Conservation (phyloP, 1,140 invertebrate genomes). For the Temnothorax nylanderi region DNA sequence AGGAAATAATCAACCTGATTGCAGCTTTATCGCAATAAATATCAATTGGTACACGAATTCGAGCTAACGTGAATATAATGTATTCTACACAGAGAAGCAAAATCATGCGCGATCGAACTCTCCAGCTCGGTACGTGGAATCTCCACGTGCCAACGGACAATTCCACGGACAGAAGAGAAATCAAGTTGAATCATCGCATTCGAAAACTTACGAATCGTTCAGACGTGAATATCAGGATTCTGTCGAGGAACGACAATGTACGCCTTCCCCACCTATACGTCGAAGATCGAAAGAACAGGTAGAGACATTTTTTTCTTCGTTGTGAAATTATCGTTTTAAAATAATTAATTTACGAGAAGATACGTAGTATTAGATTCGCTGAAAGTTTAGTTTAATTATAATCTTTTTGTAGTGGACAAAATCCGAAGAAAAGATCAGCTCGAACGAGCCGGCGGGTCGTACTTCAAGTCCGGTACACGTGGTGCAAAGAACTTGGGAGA, state of each 20-base stretch:
- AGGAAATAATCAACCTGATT: not conserved
- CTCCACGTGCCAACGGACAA: constrained; percentile 72
- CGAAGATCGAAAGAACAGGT: constrained; percentile 72
- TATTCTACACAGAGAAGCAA: constrained; percentile 71
- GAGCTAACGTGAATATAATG: not conserved
- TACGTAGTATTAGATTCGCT: not conserved
- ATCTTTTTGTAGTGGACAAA: constrained; percentile 64
- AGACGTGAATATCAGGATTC: constrained; percentile 75
- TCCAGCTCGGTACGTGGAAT: constrained; percentile 72
- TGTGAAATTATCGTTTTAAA: not conserved
- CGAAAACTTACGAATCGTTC: constrained; percentile 74
- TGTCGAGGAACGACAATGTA: constrained; percentile 77
- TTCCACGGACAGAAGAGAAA: constrained; percentile 68
- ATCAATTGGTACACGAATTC: not conserved
- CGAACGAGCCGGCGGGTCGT: constrained; percentile 63
- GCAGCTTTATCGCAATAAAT: not conserved
- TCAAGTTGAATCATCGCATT: constrained; percentile 76
- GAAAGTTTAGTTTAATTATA: too few relatives aligned
- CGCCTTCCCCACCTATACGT: constrained; percentile 84
- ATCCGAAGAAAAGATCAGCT: constrained; percentile 69
- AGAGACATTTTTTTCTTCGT: not conserved
- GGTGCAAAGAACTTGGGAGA: constrained; percentile 82
- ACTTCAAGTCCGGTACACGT: constrained; percentile 76
- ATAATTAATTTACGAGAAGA: not conserved
- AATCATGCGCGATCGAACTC: constrained; percentile 75